phyloP scores from a whole-genome alignment of 2,113 vertebrate species.

The Halcyon malimbica region DNA sequence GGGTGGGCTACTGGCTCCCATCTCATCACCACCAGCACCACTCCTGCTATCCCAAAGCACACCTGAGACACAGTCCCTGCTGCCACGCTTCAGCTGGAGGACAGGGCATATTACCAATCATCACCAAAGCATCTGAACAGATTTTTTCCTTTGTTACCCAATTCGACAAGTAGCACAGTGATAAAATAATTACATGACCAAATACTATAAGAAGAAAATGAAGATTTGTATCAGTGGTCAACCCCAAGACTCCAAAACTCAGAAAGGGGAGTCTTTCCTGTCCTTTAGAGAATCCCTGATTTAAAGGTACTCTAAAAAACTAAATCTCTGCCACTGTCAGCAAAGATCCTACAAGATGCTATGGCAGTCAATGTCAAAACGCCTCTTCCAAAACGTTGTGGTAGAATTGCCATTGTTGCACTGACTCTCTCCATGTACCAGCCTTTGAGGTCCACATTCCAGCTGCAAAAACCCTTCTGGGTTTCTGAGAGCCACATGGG shows the following conservation, averaged over 20 bases:
- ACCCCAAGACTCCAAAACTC: not conserved
- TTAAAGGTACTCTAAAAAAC: not conserved
- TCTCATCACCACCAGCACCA: not conserved
- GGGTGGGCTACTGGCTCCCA: not conserved
- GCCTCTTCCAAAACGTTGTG: not conserved
- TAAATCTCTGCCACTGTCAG: not conserved
- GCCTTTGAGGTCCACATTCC: rapidly evolving
- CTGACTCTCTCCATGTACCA: not conserved
- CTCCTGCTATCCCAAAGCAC: not conserved
- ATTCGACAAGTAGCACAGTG: not conserved
- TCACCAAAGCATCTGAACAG: not conserved
- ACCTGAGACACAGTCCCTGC: not conserved
- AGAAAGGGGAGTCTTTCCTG: not conserved
- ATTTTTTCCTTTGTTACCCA: not conserved
- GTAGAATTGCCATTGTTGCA: not conserved
- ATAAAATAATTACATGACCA: not conserved
- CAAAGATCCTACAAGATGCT: not conserved
- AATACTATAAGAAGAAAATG: not conserved
- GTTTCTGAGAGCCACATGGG: not conserved
- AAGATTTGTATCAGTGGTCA: not conserved
- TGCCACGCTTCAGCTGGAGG: not conserved
- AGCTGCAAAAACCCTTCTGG: not conserved
- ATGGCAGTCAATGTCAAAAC: not conserved
- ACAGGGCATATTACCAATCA: not conserved
- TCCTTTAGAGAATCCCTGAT: not conserved